These are phyloP conservation scores for Ditula angustiorana DNA, from an alignment of 2,888 invertebrate species.

Conservation along the genomic window DNA sequence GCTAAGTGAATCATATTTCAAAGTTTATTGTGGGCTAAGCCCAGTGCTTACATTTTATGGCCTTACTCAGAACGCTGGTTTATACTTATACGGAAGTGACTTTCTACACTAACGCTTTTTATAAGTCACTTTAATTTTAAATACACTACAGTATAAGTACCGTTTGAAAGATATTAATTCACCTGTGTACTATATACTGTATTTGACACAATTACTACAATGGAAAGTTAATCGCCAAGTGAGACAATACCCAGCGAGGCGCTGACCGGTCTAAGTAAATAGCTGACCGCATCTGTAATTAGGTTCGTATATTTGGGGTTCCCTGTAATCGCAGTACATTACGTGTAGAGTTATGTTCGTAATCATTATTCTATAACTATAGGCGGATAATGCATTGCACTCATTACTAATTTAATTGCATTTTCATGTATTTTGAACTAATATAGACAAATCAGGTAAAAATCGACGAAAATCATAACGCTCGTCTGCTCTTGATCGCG, in stretches of 20 bases:
- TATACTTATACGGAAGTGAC: neutral
- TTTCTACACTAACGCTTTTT: neutral
- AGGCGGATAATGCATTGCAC: too few relatives aligned
- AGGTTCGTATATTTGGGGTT: slow-evolving; percentile 1
- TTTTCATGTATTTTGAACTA: too few relatives aligned
- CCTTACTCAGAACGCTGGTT: neutral
- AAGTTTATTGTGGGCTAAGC: slow-evolving; percentile 28
- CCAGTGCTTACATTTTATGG: slow-evolving; percentile 1
- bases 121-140: neutral
- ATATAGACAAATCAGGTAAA: too few relatives aligned
- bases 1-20: slow-evolving; percentile 30
- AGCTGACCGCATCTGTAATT: slow-evolving; percentile 10
- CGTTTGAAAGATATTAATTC: too few relatives aligned
- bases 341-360: neutral
- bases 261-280: slow-evolving; percentile 16
- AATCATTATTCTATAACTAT: too few relatives aligned
- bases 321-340: neutral
- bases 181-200: too few relatives aligned
- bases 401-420: too few relatives aligned
- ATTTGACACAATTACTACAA: too few relatives aligned
- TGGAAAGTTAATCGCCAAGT: neutral
- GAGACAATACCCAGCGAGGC: slow-evolving; percentile 1
- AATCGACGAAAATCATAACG: too few relatives aligned
- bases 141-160: too few relatives aligned
- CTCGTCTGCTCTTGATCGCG: too few relatives aligned